Base-by-base conservation (phyloP, 2,797 vertebrate species). In the Dallia pectoralis region DNA sequence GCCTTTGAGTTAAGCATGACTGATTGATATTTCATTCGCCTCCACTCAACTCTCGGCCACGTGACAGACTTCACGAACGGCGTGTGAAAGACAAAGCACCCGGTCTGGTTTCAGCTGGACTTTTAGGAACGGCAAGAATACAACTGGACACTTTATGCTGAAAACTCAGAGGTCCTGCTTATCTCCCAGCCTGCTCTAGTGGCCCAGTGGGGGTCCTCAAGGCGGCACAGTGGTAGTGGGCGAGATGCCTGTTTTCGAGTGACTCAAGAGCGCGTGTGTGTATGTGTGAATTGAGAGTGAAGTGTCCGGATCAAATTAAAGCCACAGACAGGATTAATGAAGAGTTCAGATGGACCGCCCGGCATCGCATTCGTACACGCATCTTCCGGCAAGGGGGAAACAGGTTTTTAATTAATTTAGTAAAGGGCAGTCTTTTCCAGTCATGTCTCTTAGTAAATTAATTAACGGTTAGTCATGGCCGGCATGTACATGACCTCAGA, bases 251-350 rank as follows among this genome's bases (percentile, higher is more conserved):
- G 80, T 87, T 86, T 79, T 84, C 69, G 77, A 76, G 82, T 51
- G 75, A 85, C 76, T 86, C 81, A 1, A 12, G 44, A 62, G 32
- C 7, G 2, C 22, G 33, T 15, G 63, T 64, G 75, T 74, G 40
- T 48, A 63, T 76, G 64, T 30, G 29, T 30, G 29, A 63, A 29
- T 63, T 81, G 77, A 85, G 73, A 83, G 76, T 82, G 73, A 76
- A 82, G 77, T 79, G 76, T 74, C 70, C 67, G 71, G 67, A 77
- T 70, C 78, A 82, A 85, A 91, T 82, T 78, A 85, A 82, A 22
- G 84, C 65, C 76, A 75, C 77, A 79, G 77, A 82, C 69, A 73
- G 14, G n/a, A 47, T 81, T 85, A 81, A 85, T 84, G 75, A 83
- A 78, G 63, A 84, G 78, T 84, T 83, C 70, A 85, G 71, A 80